Percentiles rank a stretch among this genome's conserved stretches.
phyloP scores from a whole-genome alignment of 2,113 vertebrate species.

The Dolichotis patagonum region DNA sequence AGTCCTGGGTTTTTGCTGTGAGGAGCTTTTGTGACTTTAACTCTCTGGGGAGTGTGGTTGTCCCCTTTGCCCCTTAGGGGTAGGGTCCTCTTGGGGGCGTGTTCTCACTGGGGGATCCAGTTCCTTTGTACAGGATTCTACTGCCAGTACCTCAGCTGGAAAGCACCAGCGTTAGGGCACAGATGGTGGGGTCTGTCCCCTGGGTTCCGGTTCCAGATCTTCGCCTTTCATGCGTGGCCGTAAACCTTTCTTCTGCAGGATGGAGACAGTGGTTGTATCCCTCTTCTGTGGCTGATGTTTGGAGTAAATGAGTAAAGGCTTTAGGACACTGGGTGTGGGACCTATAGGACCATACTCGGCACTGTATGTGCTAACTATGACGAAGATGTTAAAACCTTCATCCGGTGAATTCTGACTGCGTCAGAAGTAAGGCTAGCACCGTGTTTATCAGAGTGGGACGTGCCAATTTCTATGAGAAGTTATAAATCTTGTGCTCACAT shows the following conservation, averaged over 20 bases:
- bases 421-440: background rate
- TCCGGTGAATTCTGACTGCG: background rate
- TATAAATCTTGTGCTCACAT: conserved; percentile 13
- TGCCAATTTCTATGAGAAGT: background rate
- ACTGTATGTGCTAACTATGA: background rate
- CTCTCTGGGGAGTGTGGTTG: background rate
- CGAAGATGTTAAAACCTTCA: background rate
- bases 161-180: background rate
- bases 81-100: background rate
- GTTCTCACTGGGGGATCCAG: background rate
- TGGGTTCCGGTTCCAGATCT: background rate
- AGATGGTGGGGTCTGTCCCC: background rate
- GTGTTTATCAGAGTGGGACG: background rate
- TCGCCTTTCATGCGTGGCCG: background rate
- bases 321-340: background rate
- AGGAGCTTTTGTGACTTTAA: background rate
- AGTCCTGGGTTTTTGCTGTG: background rate
- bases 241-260: background rate
- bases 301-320: background rate
- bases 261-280: background rate
- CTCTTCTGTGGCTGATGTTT: background rate
- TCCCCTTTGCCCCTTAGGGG: background rate
- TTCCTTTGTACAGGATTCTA: background rate
- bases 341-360: background rate
- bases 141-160: background rate